These are phyloP conservation scores for Macaria notata DNA, from an alignment of 2,888 invertebrate species.

Conservation along the genomic window DNA sequence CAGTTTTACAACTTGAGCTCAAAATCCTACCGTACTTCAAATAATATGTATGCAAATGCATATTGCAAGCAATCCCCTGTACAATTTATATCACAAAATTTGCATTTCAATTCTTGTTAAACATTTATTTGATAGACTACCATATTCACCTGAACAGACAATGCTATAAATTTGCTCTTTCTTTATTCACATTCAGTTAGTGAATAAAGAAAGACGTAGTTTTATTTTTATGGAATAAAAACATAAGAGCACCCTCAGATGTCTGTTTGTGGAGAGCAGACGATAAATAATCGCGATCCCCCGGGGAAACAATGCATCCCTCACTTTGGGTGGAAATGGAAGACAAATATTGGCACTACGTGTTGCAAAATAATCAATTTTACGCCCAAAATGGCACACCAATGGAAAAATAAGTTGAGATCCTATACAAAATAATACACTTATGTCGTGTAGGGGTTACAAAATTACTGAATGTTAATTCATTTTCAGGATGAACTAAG, in stretches of 20 bases:
- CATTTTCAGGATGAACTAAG: too few species aligned
- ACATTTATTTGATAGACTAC: conserved; percentile 14
- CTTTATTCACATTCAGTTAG: conserved; percentile 22
- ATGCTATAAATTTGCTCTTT: conserved; percentile 23
- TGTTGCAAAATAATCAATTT: conserved; percentile 14
- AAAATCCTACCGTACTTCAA: too few species aligned
- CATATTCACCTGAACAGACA: conserved; percentile 14
- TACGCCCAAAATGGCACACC: background rate
- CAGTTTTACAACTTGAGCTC: too few species aligned
- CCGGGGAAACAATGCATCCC: conserved; percentile 38
- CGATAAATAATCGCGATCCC: conserved; percentile 54
- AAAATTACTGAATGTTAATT: too few species aligned
- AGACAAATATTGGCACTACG: conserved; percentile 28
- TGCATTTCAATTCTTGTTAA: too few species aligned
- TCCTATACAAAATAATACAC: too few species aligned
- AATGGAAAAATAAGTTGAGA: background rate
- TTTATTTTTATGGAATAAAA: conserved; percentile 10
- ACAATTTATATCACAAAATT: too few species aligned
- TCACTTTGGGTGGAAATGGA: conserved; percentile 22
- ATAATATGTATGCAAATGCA: too few species aligned
- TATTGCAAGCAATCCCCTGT: too few species aligned
- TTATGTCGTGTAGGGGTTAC: too few species aligned
- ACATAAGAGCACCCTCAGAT: conserved; percentile 32
- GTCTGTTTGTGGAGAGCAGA: conserved; percentile 49
- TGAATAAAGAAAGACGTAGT: conserved; percentile 9